These are phyloP conservation scores for Meiosimyza platycephala DNA, from an alignment of 2,888 invertebrate species.

Conservation along the genomic window DNA sequence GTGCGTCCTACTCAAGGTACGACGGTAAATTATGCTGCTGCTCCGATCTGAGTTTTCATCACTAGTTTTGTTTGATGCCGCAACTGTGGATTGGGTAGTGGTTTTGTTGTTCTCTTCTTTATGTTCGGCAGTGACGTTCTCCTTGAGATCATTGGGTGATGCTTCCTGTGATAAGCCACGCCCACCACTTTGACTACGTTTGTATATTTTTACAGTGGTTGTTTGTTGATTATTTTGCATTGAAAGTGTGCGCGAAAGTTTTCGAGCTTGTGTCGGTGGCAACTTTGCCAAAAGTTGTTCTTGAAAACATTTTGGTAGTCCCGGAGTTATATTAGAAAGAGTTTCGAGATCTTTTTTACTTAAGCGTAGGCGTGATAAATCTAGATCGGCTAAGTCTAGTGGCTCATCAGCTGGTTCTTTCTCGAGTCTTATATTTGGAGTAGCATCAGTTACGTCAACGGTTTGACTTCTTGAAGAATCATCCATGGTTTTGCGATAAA, in stretches of 20 bases:
- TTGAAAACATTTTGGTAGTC: conserved; percentile 77
- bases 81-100: conserved; percentile 44
- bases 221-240: conserved; percentile 58
- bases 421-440: conserved; percentile 1
- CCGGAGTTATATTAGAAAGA: conserved; percentile 77
- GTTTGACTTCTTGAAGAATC: conserved; percentile 23
- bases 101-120: background rate
- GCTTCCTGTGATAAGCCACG: conserved; percentile 53
- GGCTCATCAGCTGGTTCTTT: conserved; percentile 51
- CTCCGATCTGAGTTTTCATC: conserved; percentile 26
- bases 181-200: conserved; percentile 68
- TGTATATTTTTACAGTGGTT: conserved; percentile 54
- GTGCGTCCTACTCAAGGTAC: conserved; percentile 53
- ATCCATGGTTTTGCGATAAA: conserved; percentile 40
- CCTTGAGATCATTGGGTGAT: conserved; percentile 57
- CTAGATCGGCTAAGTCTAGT: conserved; percentile 73
- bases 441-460: conserved; percentile 8
- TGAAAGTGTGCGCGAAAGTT: conserved; percentile 74
- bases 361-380: conserved; percentile 76
- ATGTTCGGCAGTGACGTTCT: conserved; percentile 43
- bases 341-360: conserved; percentile 78
- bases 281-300: conserved; percentile 77
- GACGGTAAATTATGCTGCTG: conserved; percentile 40
- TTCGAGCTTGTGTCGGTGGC: conserved; percentile 76
- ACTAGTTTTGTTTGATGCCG: conserved; percentile 48